Base-by-base conservation (phyloP, 2,888 invertebrate genomes). In the Nomada ruficornis region DNA sequence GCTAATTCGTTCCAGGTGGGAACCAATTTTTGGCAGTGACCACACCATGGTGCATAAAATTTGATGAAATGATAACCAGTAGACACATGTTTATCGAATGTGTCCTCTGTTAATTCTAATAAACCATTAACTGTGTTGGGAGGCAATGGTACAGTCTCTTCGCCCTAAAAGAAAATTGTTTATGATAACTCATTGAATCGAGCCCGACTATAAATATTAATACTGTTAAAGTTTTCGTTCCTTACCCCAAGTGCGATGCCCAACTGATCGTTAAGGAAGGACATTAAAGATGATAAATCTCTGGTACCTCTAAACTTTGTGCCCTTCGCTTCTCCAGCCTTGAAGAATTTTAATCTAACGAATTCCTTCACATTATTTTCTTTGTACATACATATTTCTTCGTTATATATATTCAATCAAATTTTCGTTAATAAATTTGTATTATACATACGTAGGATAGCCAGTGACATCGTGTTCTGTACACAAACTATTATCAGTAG, bases 41-140 rank as follows among this genome's bases (percentile, higher is more conserved):
- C 95, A 93, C 98, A 98, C 98, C 98, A 98, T 0, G 98, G 98
- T 0, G 97, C 97, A 94, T 97, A 98, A 94, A 98, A 98, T 94
- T 98, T 98, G 5, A 98, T 95, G 92, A 98, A 98, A 93, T 98
- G 97, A 89, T 96, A 96, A 64, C 98, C 98, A 63, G 93, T 95
- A 1, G 96, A 95, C 0, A 97, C 94, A 91, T 96, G 96, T 88
- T 96, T 96, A 83, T 96, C 96, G 91, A 98, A 97, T 82, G 95
- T 97, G 23, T 96, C 96, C 88, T 97, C 97, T 54, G 96, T 97
- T 36, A 98, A 94, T 90, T 97, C 97, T 20, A 96, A 94, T 88
- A 97, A 94, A 10, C 96, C 96, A 83, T 95, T 95, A 65, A 95
- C 94, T 63, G 95, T 94, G 88, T 95, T 95, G 0, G 96, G 96